Evolutionary conservation across 2,113 vertebrate species (phyloP).

Genomic region (Pygoscelis antarcticus): DNA sequence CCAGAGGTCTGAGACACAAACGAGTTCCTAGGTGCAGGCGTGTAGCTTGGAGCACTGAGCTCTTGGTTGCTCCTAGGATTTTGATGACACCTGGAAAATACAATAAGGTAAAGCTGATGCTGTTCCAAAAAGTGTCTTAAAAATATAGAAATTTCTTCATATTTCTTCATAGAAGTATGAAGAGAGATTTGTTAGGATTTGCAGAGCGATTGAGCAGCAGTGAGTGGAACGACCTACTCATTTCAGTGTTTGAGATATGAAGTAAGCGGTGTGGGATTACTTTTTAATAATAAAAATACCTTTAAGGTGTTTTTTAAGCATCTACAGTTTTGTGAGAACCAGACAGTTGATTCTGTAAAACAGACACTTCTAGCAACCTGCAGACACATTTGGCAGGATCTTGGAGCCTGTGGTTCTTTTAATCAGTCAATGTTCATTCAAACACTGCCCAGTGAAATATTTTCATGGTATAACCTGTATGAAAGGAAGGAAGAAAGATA

Average conservation of each 20-base stretch:
- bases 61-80: background rate
- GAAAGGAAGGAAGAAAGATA: background rate
- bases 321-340: background rate
- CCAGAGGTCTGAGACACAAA: background rate
- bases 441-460: background rate
- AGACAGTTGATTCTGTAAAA: background rate
- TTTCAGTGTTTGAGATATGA: background rate
- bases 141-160: background rate
- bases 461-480: background rate
- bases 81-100: background rate
- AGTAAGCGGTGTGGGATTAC: background rate
- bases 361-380: background rate
- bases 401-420: background rate
- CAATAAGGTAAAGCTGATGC: background rate
- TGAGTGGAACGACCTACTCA: background rate
- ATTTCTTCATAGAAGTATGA: background rate
- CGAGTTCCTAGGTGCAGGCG: background rate
- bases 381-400: background rate
- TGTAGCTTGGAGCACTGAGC: background rate
- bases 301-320: background rate
- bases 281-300: background rate
- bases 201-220: fast-evolving
- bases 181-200: background rate
- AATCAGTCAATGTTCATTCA: background rate
- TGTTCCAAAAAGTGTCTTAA: background rate